Conservation (phyloP, 2,888 invertebrate species). For the Cerastis leucographa region DNA sequence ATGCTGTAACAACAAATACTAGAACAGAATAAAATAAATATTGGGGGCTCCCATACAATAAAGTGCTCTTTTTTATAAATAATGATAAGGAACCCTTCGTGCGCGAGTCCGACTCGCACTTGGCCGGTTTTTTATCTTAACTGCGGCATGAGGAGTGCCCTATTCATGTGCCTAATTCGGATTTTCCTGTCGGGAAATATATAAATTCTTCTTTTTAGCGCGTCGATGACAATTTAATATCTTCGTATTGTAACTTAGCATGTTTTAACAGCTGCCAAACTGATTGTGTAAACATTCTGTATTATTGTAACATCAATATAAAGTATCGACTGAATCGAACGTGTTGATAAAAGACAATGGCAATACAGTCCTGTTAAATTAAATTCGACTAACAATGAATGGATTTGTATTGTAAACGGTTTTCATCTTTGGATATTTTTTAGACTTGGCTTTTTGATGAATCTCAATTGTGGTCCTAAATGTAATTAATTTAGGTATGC, state of each 20-base stretch:
- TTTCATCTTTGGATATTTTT: background rate
- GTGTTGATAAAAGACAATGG: slow-evolving; percentile 1
- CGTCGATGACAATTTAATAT: too few species aligned
- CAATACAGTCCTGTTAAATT: slow-evolving; percentile 3
- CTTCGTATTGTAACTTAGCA: too few species aligned
- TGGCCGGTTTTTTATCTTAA: background rate
- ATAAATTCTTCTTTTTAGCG: too few species aligned
- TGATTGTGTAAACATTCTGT: slow-evolving; percentile 22
- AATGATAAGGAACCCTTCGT: too few species aligned
- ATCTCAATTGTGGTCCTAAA: background rate
- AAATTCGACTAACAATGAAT: background rate
- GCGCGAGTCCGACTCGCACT: too few species aligned
- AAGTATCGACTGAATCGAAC: background rate
- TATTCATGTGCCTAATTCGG: background rate
- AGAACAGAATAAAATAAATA: too few species aligned
- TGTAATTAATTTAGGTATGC: background rate
- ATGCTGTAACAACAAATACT: too few species aligned
- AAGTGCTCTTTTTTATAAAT: too few species aligned
- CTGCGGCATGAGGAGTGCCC: background rate
- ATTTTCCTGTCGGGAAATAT: background rate
- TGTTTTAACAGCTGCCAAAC: slow-evolving; percentile 22
- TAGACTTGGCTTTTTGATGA: background rate
- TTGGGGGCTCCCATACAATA: too few species aligned
- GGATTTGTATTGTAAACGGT: background rate
- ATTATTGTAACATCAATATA: slow-evolving; percentile 9